Evolutionary conservation across 2,797 vertebrate genomes (phyloP), one percentile per base, ranked within the genome.

Genomic region (Leptoclinus maculatus): DNA sequence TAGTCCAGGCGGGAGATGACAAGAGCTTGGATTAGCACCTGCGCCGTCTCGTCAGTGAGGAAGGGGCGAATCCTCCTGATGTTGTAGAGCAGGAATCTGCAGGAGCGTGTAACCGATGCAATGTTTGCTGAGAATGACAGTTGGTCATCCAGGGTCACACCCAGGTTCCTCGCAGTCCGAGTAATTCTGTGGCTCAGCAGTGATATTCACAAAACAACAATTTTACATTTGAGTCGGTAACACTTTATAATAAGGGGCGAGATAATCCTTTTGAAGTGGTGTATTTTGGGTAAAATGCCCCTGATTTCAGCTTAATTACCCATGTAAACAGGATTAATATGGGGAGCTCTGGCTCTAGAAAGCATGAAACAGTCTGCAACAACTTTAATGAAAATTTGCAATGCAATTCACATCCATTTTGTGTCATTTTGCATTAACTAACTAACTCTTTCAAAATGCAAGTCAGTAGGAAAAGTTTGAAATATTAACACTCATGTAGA

Each of bases 271-370:
- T 73, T 62, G 38, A 74, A 39, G 8, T 21, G 3, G 2, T 45
- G 12, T 23, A 53, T 59, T 74, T 25, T 65, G 19, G 51, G n/a
- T 14, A 7, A 59, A 39, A 39, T 23, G 32, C 21, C 25, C 38
- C 43, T 67, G 25, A 76, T 70, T 49, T 58, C 53, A n/a, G 13
- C 21, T 13, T 43, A 51, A 64, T 81, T 47, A 67, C 47, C 54
- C 38, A 9, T 57, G 29, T 25, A 72, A 32, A 67, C 13, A 71
- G 38, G 62, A 66, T 80, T 65, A 66, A 66, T n/a, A 47, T 1
- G 59, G 23, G 45, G 25, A 34, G 29, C 43, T 71, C 5, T 7
- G 39, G 25, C 47, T 49, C 66, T 70, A 62, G 36, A 67, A 62
- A 74, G 19, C 47, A 51, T 29, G 29, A 68, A 68, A 23, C 47